Evolutionary conservation across 2,113 vertebrate species (phyloP), one percentile per base, ranked within the genome.

Genomic region (Nesoenas mayeri): DNA sequence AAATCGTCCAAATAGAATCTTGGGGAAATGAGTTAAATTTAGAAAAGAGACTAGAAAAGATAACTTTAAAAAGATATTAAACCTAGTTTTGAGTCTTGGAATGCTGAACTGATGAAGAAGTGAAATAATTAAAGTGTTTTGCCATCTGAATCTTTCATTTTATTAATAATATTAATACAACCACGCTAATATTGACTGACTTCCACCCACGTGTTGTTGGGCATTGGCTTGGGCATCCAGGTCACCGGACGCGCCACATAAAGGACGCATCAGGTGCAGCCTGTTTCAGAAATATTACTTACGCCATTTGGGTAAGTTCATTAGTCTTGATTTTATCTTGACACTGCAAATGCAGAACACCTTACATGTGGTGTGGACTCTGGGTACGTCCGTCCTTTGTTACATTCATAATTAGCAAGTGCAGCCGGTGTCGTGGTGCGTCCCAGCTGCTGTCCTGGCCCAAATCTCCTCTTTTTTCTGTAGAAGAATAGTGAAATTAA

Each of bases 111-210:
- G 78, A 79, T 58, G 81, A 82, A 79, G 87, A 50, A 69, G 58
- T 44, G 93, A 94, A 95, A 77, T 95, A 95, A 96, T 95, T 92
- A 89, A 91, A 69, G 75, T 24, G 73, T 91, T 95, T 82, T 69
- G 54, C 77, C 94, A 85, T 64, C 50, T 24, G 15, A 85, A 91
- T 85, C 50, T 85, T 82, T 94, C 73, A 79, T 91, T 91, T 93
- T 54, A 81, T 89, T 93, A 85, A 91, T 66, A 72, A 51, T 22
- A 79, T 67, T 71, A 89, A 87, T 25, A 28, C 34, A 81, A 57
- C 77, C 71, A 10, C 60, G 94, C 77, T 85, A 93, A 94, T 94
- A 24, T n/a, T 72, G 88, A 48, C 86, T 78, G 57, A 7, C 77
- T 85, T 64, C 64, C 80, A 38, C 80, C 86, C 50, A 2, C 5